Evolutionary conservation across 2,797 vertebrate genomes (phyloP).

Genomic region (Allobates femoralis): DNA sequence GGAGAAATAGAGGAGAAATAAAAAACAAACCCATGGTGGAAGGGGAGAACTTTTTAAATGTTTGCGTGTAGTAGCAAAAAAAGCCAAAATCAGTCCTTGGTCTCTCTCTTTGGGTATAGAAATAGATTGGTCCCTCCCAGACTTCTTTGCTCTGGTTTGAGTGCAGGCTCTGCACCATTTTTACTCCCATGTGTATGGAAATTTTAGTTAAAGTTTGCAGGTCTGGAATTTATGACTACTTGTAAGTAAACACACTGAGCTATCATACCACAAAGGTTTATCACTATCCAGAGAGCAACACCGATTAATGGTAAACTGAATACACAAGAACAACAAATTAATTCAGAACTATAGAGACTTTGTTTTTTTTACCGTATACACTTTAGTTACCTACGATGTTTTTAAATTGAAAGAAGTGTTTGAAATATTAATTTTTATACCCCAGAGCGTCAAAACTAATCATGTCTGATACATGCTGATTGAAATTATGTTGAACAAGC

Average conservation of each 20-base stretch:
- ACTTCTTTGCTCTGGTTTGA: no score
- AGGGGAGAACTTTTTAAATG: no score
- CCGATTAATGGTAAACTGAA: not conserved
- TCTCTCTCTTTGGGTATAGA: no score
- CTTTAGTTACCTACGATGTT: not conserved
- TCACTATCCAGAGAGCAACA: not conserved
- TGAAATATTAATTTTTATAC: constrained; percentile 50
- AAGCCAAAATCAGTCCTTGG: no score
- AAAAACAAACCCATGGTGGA: no score
- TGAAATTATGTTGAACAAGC: constrained; percentile 57
- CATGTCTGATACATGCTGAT: constrained; percentile 47
- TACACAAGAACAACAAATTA: not conserved
- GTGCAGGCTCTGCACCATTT: no score
- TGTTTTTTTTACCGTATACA: not conserved
- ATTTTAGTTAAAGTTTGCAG: no score
- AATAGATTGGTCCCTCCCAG: no score
- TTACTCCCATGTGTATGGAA: no score
- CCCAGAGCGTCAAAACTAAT: constrained; percentile 44
- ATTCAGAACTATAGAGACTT: not conserved
- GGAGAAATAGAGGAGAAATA: no score
- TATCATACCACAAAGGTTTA: not conserved
- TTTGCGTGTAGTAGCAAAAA: no score
- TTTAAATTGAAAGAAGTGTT: constrained; percentile 19
- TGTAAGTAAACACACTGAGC: not conserved
- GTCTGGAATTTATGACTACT: not conserved